These are phyloP conservation scores for Hydrozoanthus tunicans DNA, from an alignment of 64 coral and sea anemone species.

Conservation along the genomic window DNA sequence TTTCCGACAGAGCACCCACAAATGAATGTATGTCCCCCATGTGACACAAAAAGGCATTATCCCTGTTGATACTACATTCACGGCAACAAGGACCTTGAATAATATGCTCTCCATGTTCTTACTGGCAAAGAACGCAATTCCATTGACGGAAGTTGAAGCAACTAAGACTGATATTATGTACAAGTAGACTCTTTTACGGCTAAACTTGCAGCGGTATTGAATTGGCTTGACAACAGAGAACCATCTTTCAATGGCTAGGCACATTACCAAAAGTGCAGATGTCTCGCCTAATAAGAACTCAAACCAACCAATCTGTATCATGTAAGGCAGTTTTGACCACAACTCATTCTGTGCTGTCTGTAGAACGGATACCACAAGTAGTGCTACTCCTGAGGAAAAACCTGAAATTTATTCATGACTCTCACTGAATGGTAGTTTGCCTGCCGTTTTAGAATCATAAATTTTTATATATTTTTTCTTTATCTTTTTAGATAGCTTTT, in stretches of 20 bases:
- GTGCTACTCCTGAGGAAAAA: too few species aligned
- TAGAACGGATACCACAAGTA: too few species aligned
- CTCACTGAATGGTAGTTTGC: too few species aligned
- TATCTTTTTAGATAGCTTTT: too few species aligned
- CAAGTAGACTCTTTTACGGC: not conserved
- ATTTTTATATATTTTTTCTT: too few species aligned
- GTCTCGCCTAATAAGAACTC: not conserved
- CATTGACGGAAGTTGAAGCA: too few species aligned
- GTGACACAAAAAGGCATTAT: not conserved
- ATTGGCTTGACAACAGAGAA: not conserved
- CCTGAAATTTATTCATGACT: too few species aligned
- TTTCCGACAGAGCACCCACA: conserved; percentile 13
- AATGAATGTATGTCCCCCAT: not conserved
- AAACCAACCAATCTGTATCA: not conserved
- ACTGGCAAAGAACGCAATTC: not conserved
- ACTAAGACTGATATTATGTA: not conserved
- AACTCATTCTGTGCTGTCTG: too few species aligned
- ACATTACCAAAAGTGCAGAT: conserved; percentile 5
- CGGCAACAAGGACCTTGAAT: not conserved
- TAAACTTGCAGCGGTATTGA: not conserved
- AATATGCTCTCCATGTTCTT: not conserved
- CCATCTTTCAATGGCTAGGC: conserved; percentile 15
- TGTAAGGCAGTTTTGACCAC: too few species aligned
- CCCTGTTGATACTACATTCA: not conserved
- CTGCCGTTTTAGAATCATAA: too few species aligned